Evolutionary conservation across 1,140 invertebrate genomes (phyloP).

Genomic region (Rhyacophila brunnea): DNA sequence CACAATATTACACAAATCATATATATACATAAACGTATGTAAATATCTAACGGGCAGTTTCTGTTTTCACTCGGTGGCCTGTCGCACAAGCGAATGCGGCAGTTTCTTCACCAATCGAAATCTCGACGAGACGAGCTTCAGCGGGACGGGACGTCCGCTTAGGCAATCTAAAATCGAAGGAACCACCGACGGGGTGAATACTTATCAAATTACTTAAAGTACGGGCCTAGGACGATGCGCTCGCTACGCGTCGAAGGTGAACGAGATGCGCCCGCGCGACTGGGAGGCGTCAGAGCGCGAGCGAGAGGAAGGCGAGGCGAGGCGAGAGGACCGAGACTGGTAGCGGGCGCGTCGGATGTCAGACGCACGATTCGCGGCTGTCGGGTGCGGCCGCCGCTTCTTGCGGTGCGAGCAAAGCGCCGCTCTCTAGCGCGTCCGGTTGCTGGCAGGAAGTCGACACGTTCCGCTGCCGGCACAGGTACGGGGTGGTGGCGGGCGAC

Average conservation of each 20-base stretch:
- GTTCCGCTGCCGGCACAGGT: conserved; percentile 73
- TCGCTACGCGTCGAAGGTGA: background rate
- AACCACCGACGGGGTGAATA: too few relatives aligned
- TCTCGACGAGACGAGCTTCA: too few relatives aligned
- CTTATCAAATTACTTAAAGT: too few relatives aligned
- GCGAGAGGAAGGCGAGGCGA: background rate
- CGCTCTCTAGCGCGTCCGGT: conserved; percentile 29
- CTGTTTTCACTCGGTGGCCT: too few relatives aligned
- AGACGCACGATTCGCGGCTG: conserved; percentile 29
- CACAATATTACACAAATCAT: too few relatives aligned
- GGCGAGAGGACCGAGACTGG: background rate
- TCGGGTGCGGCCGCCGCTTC: background rate
- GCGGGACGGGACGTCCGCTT: too few relatives aligned
- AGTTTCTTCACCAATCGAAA: too few relatives aligned
- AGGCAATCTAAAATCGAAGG: too few relatives aligned
- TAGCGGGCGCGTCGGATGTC: conserved; percentile 8
- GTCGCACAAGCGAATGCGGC: too few relatives aligned
- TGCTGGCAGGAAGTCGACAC: conserved; percentile 20
- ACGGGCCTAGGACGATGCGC: too few relatives aligned
- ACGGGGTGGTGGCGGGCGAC: conserved; percentile 74
- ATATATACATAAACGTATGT: too few relatives aligned
- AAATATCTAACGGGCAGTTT: too few relatives aligned
- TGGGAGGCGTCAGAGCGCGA: background rate
- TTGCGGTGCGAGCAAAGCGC: conserved; percentile 14
- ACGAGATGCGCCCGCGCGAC: background rate